These are phyloP conservation scores for Oryzias melastigma DNA, from an alignment of 2,113 vertebrate species.

Conservation along the genomic window DNA sequence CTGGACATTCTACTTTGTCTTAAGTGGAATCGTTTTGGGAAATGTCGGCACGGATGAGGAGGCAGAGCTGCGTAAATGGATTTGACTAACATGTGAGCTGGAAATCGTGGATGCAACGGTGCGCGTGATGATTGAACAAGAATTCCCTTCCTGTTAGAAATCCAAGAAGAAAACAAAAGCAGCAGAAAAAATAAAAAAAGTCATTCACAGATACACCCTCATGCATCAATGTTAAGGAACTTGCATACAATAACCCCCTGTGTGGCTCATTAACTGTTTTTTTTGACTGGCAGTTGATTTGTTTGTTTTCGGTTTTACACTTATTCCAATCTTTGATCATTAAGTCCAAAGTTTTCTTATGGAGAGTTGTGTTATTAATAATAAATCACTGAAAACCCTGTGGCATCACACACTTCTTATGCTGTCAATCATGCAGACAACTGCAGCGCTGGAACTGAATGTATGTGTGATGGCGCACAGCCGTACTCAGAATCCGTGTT, in stretches of 20 bases:
- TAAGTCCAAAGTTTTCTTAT: constrained; percentile 30
- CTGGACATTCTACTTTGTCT: too few relatives aligned
- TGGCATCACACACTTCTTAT: constrained; percentile 35
- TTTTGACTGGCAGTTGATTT: constrained; percentile 22
- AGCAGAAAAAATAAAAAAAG: not conserved
- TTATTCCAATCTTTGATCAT: constrained; percentile 10
- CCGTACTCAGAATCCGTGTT: too few relatives aligned
- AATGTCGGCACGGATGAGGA: not conserved
- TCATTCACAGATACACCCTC: not conserved
- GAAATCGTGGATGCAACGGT: not conserved
- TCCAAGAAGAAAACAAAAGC: not conserved
- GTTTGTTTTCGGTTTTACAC: constrained; percentile 5
- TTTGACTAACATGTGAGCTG: not conserved
- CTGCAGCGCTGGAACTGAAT: constrained; percentile 21
- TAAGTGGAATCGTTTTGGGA: too few relatives aligned
- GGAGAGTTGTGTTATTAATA: constrained; percentile 46
- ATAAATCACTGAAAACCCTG: constrained; percentile 48
- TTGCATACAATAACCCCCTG: constrained; percentile 24
- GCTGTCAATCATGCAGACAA: constrained; percentile 44
- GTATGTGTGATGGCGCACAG: not conserved
- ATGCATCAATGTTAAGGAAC: not conserved
- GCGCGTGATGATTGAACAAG: constrained; percentile 6
- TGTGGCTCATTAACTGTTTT: constrained; percentile 38
- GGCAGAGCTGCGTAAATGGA: not conserved
- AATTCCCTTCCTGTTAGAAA: not conserved